Conservation (phyloP, 2,797 vertebrate species). For the Trachurus trachurus region DNA sequence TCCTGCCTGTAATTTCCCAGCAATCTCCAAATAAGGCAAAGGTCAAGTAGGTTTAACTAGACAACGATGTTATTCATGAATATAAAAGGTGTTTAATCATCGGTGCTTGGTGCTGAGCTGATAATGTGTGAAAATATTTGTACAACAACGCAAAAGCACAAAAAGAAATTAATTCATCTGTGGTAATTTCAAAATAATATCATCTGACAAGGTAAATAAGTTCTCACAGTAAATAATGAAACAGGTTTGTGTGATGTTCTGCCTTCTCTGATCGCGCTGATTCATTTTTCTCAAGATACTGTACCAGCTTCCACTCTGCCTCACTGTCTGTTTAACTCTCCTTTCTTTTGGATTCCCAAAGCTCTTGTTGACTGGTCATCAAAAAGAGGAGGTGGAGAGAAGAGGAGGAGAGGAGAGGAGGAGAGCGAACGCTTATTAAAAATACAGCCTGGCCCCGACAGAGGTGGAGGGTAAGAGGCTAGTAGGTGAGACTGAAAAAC, state of each 20-base stretch:
- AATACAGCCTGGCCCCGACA: constrained; percentile 64
- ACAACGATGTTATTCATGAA: constrained; percentile 10
- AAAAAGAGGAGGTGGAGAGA: constrained; percentile 41
- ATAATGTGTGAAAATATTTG: neutral
- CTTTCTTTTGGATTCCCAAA: constrained; percentile 31
- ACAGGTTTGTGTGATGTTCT: neutral
- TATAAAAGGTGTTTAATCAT: neutral
- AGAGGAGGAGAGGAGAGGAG: constrained; percentile 21
- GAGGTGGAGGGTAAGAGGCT: constrained; percentile 53
- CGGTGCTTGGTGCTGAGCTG: constrained; percentile 3
- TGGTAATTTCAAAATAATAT: neutral
- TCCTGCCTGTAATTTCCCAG: neutral
- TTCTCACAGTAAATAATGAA: constrained; percentile 7
- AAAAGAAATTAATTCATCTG: neutral
- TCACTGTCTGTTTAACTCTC: constrained; percentile 34
- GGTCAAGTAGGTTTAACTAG: neutral
- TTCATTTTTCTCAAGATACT: constrained; percentile 35
- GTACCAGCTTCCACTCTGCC: constrained; percentile 42
- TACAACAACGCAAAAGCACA: neutral
- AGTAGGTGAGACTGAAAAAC: constrained; percentile 77
- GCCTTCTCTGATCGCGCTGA: neutral
- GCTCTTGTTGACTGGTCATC: constrained; percentile 56
- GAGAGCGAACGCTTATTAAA: constrained; percentile 75
- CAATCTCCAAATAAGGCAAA: neutral
- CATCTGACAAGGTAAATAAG: constrained; percentile 19